Evolutionary conservation across 2,888 invertebrate species (phyloP).

Genomic region (Ditula angustiorana): DNA sequence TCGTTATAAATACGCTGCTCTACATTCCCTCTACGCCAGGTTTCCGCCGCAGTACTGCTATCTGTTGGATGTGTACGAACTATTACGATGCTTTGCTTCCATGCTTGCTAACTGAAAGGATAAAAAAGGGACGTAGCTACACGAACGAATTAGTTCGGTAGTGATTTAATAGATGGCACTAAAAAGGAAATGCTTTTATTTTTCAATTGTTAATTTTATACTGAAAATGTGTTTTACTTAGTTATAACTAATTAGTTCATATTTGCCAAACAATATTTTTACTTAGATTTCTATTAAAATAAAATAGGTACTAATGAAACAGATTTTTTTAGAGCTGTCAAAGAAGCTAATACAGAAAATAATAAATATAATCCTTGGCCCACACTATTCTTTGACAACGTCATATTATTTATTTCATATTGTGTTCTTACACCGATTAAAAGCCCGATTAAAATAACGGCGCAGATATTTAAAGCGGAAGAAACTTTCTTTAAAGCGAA

Average conservation of each 20-base stretch:
- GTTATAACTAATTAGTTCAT: too few relatives aligned
- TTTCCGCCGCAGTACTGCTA: not conserved
- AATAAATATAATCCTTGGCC: too few relatives aligned
- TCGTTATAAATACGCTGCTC: not conserved
- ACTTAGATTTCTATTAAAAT: too few relatives aligned
- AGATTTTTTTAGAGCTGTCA: too few relatives aligned
- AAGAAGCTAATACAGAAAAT: too few relatives aligned
- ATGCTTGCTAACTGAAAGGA: not conserved
- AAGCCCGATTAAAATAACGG: not conserved
- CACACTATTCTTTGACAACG: slow-evolving; percentile 8
- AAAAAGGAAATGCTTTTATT: not conserved
- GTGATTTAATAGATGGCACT: slow-evolving; percentile 13
- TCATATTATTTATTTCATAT: slow-evolving; percentile 13
- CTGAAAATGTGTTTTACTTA: too few relatives aligned
- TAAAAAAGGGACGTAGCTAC: not conserved
- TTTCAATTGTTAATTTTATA: not conserved
- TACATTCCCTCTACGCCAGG: not conserved
- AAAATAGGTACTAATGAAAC: too few relatives aligned
- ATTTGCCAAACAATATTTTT: too few relatives aligned
- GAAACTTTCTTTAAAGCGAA: not conserved
- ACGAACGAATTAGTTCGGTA: not conserved
- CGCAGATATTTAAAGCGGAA: not conserved
- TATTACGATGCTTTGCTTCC: not conserved
- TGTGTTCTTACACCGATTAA: not conserved
- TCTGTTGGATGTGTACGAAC: slow-evolving; percentile 20